phyloP scores from a whole-genome alignment of 1,140 invertebrate genomes.

The Caligus rogercresseyi region DNA sequence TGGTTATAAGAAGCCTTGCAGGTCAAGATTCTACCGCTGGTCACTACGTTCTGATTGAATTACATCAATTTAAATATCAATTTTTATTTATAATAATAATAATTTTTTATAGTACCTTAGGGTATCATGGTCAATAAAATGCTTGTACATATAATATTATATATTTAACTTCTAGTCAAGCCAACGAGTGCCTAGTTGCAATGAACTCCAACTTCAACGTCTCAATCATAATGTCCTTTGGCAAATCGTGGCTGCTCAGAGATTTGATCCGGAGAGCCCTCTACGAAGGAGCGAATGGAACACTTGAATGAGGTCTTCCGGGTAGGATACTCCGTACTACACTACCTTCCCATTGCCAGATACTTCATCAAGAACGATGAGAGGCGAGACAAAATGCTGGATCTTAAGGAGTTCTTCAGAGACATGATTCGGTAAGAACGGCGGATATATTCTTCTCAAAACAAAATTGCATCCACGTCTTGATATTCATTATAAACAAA shows the following conservation, averaged over 20 bases:
- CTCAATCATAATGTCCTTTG: conserved; percentile 24
- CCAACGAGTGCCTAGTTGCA: conserved; percentile 26
- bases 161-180: too few relatives aligned
- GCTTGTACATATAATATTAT: too few relatives aligned
- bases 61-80: too few relatives aligned
- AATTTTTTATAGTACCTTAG: too few relatives aligned
- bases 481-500: too few relatives aligned
- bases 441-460: too few relatives aligned
- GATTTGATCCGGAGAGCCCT: not conserved
- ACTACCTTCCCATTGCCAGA: not conserved
- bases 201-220: conserved; percentile 21
- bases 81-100: too few relatives aligned
- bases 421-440: not conserved
- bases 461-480: too few relatives aligned
- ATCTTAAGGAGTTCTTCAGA: not conserved
- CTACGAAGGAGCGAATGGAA: not conserved
- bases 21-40: too few relatives aligned
- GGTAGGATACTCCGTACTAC: not conserved
- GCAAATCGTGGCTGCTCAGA: conserved; percentile 22
- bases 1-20: too few relatives aligned
- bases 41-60: too few relatives aligned
- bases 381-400: not conserved
- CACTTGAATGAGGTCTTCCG: not conserved
- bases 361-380: not conserved
- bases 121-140: too few relatives aligned